These are phyloP conservation scores for Lacerta agilis DNA, from an alignment of 2,797 vertebrate species.

Conservation along the genomic window DNA sequence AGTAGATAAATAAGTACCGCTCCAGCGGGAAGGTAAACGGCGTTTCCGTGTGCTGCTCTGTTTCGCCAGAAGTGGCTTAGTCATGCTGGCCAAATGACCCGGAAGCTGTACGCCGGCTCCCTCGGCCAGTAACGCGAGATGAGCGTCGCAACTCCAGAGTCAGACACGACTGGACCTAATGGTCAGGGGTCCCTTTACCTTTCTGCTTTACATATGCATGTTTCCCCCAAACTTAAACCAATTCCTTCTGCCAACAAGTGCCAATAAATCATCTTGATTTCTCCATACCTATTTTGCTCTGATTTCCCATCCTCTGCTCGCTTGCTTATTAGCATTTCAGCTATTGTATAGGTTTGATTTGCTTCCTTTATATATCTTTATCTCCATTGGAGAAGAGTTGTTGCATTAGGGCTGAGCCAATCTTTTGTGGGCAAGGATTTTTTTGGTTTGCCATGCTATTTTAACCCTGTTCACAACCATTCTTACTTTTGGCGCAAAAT, in stretches of 20 bases:
- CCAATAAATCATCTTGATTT: background rate
- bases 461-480: background rate
- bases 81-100: too few species aligned
- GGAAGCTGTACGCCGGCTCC: too few species aligned
- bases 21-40: too few species aligned
- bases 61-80: too few species aligned
- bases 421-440: background rate
- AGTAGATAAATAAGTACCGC: too few species aligned
- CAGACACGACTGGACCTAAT: too few species aligned
- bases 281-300: background rate
- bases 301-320: background rate
- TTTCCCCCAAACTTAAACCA: background rate
- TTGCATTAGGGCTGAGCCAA: background rate
- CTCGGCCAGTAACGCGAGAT: too few species aligned
- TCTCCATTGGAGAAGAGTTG: background rate
- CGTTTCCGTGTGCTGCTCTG: too few species aligned
- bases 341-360: background rate
- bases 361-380: background rate
- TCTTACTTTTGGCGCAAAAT: background rate
- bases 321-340: background rate
- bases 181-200: too few species aligned
- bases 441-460: background rate
- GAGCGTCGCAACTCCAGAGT: too few species aligned
- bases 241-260: background rate
- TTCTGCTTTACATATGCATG: background rate